These are phyloP conservation scores for Orius insidiosus DNA, from an alignment of 1,140 invertebrate genomes.

Conservation along the genomic window DNA sequence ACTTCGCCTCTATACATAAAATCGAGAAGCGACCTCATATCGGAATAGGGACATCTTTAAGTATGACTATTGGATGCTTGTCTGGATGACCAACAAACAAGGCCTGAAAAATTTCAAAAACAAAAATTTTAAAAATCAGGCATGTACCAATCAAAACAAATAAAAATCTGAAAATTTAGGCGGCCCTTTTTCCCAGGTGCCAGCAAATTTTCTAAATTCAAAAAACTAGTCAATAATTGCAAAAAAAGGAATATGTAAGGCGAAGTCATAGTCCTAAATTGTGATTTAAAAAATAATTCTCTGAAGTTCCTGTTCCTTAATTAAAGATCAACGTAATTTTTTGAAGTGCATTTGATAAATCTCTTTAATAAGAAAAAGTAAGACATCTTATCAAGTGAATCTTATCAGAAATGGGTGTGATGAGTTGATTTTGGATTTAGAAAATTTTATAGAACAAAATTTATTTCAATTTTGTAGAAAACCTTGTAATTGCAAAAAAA, in stretches of 20 bases:
- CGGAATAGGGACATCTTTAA: slow-evolving; percentile 80
- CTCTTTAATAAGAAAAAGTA: too few species aligned
- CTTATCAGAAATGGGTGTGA: too few species aligned
- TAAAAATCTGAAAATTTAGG: too few species aligned
- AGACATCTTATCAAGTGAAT: too few species aligned
- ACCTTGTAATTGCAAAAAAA: too few species aligned
- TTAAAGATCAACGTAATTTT: not conserved
- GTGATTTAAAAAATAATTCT: not conserved
- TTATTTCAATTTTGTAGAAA: too few species aligned
- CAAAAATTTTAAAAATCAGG: not conserved
- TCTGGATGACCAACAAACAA: slow-evolving; percentile 75
- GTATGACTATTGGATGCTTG: slow-evolving; percentile 81
- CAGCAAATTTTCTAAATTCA: not conserved
- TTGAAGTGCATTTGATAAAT: too few species aligned
- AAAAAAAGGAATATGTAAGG: too few species aligned
- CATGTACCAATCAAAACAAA: not conserved
- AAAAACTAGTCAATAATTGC: not conserved
- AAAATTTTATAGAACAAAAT: too few species aligned
- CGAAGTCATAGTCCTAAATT: not conserved
- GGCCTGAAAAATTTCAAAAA: slow-evolving; percentile 32
- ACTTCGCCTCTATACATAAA: slow-evolving; percentile 90
- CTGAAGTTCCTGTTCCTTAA: not conserved
- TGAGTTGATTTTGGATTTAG: too few species aligned
- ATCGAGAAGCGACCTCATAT: slow-evolving; percentile 73
- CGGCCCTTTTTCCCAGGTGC: not conserved